Conservation (phyloP, 2,888 invertebrate genomes). For the Beris chalybata region DNA sequence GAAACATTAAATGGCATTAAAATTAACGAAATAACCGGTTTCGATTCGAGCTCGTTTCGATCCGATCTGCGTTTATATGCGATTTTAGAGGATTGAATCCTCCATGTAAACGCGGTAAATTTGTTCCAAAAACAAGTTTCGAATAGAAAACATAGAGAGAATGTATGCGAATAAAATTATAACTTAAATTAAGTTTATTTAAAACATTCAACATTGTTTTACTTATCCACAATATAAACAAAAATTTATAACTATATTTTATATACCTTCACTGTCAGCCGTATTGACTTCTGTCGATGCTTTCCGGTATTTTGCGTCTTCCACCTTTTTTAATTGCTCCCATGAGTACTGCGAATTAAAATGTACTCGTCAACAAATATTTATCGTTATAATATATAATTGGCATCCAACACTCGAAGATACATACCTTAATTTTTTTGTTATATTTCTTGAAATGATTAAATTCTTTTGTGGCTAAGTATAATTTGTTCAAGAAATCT, state of each 20-base stretch:
- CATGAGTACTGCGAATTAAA: slow-evolving; percentile 24
- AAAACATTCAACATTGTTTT: too few relatives aligned
- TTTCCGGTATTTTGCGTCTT: slow-evolving; percentile 16
- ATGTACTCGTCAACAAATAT: not conserved
- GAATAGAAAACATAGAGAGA: too few relatives aligned
- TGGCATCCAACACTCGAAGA: not conserved
- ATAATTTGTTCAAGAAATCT: slow-evolving; percentile 70
- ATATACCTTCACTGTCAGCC: slow-evolving; percentile 29
- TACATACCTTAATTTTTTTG: slow-evolving; percentile 27
- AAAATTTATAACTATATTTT: slow-evolving; percentile 1
- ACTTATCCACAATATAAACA: too few relatives aligned
- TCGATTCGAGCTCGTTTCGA: too few relatives aligned
- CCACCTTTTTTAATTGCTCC: slow-evolving; percentile 19
- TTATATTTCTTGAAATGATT: slow-evolving; percentile 55
- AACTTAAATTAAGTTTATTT: too few relatives aligned
- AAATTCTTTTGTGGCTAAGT: slow-evolving; percentile 69
- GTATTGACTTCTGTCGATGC: slow-evolving; percentile 17
- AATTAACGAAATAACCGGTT: too few relatives aligned
- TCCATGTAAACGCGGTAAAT: too few relatives aligned
- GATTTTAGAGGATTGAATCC: too few relatives aligned
- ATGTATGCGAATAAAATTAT: too few relatives aligned
- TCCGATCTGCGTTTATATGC: too few relatives aligned
- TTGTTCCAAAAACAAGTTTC: too few relatives aligned
- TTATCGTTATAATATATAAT: not conserved
- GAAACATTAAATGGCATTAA: too few relatives aligned